Conservation (phyloP, 2,888 invertebrate genomes). For the Nebria brevicollis region DNA sequence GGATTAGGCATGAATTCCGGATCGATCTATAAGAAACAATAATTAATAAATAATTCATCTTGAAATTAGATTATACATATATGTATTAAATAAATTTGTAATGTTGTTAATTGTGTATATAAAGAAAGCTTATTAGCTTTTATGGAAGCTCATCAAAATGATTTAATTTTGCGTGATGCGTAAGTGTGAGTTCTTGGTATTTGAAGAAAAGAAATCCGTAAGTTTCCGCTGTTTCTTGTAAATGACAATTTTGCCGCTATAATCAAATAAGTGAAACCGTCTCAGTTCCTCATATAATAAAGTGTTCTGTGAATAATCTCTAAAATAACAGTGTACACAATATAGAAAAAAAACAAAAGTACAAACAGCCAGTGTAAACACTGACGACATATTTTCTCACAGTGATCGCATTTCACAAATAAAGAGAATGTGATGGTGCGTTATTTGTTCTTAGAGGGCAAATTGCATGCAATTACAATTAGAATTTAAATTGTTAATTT, state of each 20-base stretch:
- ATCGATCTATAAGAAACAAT: constrained; percentile 51
- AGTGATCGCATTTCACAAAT: constrained; percentile 30
- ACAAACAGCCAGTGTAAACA: not conserved
- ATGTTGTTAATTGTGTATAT: too few species aligned
- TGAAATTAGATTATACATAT: too few species aligned
- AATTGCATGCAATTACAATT: not conserved
- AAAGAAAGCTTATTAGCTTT: too few species aligned
- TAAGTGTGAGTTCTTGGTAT: not conserved
- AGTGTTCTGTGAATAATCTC: constrained; percentile 8
- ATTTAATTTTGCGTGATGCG: too few species aligned
- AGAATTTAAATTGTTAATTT: not conserved
- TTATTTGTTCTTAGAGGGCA: not conserved
- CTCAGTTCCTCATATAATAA: not conserved
- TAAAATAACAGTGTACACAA: constrained; percentile 13
- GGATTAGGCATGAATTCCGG: constrained; percentile 50
- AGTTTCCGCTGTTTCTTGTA: not conserved
- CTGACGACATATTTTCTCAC: constrained; percentile 39
- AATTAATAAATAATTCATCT: not conserved
- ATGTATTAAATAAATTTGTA: too few species aligned
- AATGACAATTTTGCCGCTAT: not conserved
- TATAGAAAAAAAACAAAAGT: constrained; percentile 22
- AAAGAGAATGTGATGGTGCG: not conserved
- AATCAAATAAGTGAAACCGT: not conserved
- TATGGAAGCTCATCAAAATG: too few species aligned
- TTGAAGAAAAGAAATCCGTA: not conserved